These are phyloP conservation scores for Athalia rosae DNA, from an alignment of 2,888 invertebrate genomes.

Conservation along the genomic window DNA sequence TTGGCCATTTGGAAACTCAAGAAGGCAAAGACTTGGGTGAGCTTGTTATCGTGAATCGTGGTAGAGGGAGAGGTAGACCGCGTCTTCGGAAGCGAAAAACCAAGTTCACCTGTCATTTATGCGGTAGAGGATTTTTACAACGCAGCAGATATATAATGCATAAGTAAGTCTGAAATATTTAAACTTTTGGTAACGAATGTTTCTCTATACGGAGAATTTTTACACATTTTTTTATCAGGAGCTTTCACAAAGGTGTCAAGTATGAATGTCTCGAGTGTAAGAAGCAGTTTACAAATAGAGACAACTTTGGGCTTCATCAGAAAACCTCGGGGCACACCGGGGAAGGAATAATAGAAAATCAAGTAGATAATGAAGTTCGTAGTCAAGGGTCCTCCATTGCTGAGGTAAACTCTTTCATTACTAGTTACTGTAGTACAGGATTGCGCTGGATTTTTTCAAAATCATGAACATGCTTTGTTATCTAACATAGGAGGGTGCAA, in stretches of 20 bases:
- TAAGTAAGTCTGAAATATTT: conserved; percentile 59
- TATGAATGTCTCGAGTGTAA: conserved; percentile 78
- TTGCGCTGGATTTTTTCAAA: background rate
- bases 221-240: conserved; percentile 58
- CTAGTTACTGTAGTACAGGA: background rate
- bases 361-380: conserved; percentile 58
- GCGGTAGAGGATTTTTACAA: conserved; percentile 75
- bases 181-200: background rate
- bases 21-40: conserved; percentile 79
- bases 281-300: conserved; percentile 74
- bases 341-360: conserved; percentile 73
- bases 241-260: conserved; percentile 78
- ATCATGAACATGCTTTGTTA: no score
- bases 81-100: conserved; percentile 72
- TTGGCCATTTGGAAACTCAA: conserved; percentile 81
- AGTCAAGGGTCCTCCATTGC: conserved; percentile 32
- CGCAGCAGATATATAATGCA: conserved; percentile 74
- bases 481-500: background rate
- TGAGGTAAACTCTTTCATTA: background rate
- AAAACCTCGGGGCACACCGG: conserved; percentile 76
- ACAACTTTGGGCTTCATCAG: conserved; percentile 78
- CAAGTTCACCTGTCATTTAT: conserved; percentile 75
- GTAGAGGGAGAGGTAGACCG: conserved; percentile 77
- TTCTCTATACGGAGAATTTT: background rate
- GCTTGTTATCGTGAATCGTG: conserved; percentile 77